phyloP scores from a whole-genome alignment of 2,888 invertebrate species.

The Caradrina kadenii region DNA sequence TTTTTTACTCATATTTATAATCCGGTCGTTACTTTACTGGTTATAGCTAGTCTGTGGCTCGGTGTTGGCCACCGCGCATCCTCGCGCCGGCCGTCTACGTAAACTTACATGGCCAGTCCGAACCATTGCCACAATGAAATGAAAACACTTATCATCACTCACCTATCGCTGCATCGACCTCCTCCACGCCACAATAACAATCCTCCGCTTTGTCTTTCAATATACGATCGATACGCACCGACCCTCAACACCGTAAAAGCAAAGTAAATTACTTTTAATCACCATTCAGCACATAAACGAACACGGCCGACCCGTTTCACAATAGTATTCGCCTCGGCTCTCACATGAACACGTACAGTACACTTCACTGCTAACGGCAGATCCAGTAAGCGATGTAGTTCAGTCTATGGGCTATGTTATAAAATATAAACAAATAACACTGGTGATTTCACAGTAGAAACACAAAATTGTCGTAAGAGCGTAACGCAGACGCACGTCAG shows the following conservation, averaged over 20 bases:
- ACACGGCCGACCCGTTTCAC: conserved; percentile 84
- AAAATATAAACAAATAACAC: conserved; percentile 88
- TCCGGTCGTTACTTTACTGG: conserved; percentile 47
- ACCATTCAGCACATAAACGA: conserved; percentile 88
- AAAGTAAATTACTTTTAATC: conserved; percentile 89
- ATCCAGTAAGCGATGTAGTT: conserved; percentile 78
- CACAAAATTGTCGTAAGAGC: conserved; percentile 78
- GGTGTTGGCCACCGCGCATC: conserved; percentile 53
- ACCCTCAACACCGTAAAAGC: conserved; percentile 87
- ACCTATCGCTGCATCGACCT: conserved; percentile 78
- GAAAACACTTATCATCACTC: conserved; percentile 70
- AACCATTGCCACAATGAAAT: conserved; percentile 61
- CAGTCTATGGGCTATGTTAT: conserved; percentile 79
- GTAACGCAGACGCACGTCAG: conserved; percentile 87
- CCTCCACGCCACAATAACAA: conserved; percentile 80
- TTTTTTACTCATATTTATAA: conserved; percentile 30
- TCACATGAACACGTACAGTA: conserved; percentile 82
- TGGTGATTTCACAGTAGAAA: conserved; percentile 84
- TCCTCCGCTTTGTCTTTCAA: conserved; percentile 85
- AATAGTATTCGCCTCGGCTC: conserved; percentile 75
- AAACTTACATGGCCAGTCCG: conserved; percentile 56
- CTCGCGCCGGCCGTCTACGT: conserved; percentile 56
- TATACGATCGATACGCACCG: conserved; percentile 87
- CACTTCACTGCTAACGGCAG: conserved; percentile 77
- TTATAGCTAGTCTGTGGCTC: conserved; percentile 60